Conservation (phyloP, 2,113 vertebrate genomes). For the Eurystomus gularis region DNA sequence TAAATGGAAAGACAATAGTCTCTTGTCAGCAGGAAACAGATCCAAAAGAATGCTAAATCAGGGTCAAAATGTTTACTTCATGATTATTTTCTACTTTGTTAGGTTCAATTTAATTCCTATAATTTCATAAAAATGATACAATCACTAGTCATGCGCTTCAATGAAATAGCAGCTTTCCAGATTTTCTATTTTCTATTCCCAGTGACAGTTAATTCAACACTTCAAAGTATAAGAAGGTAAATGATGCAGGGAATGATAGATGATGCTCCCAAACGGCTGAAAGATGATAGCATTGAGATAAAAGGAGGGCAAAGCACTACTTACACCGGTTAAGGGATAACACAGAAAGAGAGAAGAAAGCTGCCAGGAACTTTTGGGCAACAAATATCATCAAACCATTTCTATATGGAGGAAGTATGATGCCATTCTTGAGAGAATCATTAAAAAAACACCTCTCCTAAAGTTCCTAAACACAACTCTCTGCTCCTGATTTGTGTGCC, state of each 20-base stretch:
- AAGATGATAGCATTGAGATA: constrained; percentile 78
- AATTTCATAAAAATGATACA: constrained; percentile 43
- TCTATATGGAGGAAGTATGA: not conserved
- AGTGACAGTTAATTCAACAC: constrained; percentile 84
- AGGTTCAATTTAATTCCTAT: not conserved
- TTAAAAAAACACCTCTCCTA: not conserved
- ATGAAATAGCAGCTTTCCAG: constrained; percentile 18
- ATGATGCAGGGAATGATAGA: constrained; percentile 85
- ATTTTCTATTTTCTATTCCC: constrained; percentile 69
- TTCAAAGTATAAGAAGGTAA: constrained; percentile 82
- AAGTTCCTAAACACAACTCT: not conserved
- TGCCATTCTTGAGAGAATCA: not conserved
- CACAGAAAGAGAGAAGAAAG: constrained; percentile 60
- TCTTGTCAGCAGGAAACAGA: not conserved
- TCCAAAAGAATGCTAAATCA: constrained; percentile 12
- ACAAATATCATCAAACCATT: constrained; percentile 28
- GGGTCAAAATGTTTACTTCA: not conserved
- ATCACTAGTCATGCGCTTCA: constrained; percentile 36
- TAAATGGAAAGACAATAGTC: not conserved
- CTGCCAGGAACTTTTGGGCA: constrained; percentile 37
- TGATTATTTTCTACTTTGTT: constrained; percentile 13
- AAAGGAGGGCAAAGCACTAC: constrained; percentile 46
- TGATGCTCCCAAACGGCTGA: constrained; percentile 76
- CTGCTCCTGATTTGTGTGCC: constrained; percentile 23
- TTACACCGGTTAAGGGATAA: constrained; percentile 31